Evolutionary conservation across 2,113 vertebrate genomes (phyloP), one percentile per base, ranked within the genome.

Genomic region (Varanus salvator): DNA sequence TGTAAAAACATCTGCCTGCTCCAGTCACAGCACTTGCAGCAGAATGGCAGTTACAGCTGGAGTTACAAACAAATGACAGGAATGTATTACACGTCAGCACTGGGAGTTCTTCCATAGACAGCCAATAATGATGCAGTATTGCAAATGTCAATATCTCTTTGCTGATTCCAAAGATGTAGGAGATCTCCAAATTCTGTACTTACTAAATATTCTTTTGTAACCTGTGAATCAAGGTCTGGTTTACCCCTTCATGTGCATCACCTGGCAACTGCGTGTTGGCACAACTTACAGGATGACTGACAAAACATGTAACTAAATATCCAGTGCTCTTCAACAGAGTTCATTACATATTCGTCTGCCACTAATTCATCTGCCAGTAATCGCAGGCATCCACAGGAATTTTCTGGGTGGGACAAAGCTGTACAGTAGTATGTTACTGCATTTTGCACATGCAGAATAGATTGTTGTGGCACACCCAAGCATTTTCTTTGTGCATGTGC

Each of bases 31-130:
- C 0, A 82, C 83, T 91, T 93, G 29, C 77, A n/a, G 83, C 80
- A 90, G 21, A 44, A 50, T 19, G 19, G 60, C 77, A 91, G 12
- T 7, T 92, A 87, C 88, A 93, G 90, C 74, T 69, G 72, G 90
- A 94, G 91, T 9, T 88, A 89, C 84, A 31, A 69, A 6, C 19
- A 77, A 72, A 68, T 92, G 90, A 92, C 72, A 92, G 88, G 93
- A 88, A 77, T 25, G 17, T 48, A 12, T 21, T 78, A 60, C 52
- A 92, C 38, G 68, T 71, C 77, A 92, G 23, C 64, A 92, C 89
- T 17, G 91, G 25, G 91, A 90, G 19, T 82, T 50, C 84, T 60
- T 93, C 87, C 25, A n/a, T 89, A 74, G 92, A 74, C 87, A 89
- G 64, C 78, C 48, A 92, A 93, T 82, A 68, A 92, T 81, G 80